Conservation (phyloP, 2,888 invertebrate species). For the Netelia melanura region DNA sequence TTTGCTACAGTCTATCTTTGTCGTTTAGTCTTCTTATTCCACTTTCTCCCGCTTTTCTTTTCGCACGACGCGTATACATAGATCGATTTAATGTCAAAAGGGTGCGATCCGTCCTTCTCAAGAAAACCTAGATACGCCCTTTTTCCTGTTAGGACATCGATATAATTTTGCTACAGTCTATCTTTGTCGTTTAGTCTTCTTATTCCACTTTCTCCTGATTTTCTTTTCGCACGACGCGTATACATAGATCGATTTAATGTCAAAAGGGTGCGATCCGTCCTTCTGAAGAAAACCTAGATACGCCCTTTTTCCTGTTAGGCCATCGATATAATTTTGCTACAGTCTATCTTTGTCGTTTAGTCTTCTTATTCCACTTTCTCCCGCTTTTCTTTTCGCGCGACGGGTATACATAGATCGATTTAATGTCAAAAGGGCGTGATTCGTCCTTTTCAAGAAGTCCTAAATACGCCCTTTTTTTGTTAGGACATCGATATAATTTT, state of each 20-base stretch:
- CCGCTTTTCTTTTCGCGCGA: background rate
- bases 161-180: slow-evolving; percentile 15
- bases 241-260: background rate
- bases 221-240: background rate
- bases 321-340: slow-evolving; percentile 8
- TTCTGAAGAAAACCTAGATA: background rate
- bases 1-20: slow-evolving; percentile 14
- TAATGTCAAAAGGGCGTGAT: background rate
- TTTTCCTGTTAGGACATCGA: background rate
- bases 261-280: background rate
- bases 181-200: slow-evolving; percentile 34
- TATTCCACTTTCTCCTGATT: slow-evolving; percentile 15
- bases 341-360: slow-evolving; percentile 28
- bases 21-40: slow-evolving; percentile 47
- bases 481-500: slow-evolving; percentile 5
- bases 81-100: background rate
- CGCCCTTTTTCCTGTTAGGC: background rate
- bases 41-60: background rate
- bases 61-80: slow-evolving; percentile 1
- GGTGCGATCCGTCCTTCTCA: background rate
- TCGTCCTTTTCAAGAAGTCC: background rate
- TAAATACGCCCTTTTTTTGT: background rate
- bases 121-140: background rate
- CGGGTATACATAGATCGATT: background rate
- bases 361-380: slow-evolving; percentile 35